phyloP scores from a whole-genome alignment of 2,797 vertebrate genomes.

The Sebastes nivosus region DNA sequence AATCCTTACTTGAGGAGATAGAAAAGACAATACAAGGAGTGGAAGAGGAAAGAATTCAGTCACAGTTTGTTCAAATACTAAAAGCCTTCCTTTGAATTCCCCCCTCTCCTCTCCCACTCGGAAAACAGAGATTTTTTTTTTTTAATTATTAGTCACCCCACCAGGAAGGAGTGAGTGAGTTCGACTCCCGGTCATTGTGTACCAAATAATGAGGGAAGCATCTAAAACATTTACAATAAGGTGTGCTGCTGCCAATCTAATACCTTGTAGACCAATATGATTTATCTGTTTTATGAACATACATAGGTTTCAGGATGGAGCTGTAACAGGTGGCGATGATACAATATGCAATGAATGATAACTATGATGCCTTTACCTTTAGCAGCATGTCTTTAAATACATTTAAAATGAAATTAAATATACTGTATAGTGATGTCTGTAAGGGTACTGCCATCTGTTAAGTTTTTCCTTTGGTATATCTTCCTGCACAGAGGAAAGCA shows the following conservation, averaged over 20 bases:
- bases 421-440: neutral
- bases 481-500: conserved; percentile 6
- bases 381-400: neutral
- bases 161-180: conserved; percentile 19
- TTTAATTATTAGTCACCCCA: conserved; percentile 32
- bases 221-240: neutral
- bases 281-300: neutral
- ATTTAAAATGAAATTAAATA: neutral
- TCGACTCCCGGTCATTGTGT: neutral
- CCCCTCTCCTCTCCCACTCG: neutral
- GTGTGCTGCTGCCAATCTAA: neutral
- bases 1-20: neutral
- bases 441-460: neutral
- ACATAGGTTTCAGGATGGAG: neutral
- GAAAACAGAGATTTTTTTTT: conserved; percentile 24
- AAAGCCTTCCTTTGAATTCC: conserved; percentile 9
- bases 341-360: neutral
- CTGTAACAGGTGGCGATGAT: neutral
- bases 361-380: too few species aligned
- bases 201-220: neutral
- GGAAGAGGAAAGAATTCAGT: conserved; percentile 21
- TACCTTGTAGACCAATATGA: neutral
- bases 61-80: conserved; percentile 28
- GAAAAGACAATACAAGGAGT: neutral
- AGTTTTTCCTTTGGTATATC: neutral